Evolutionary conservation across 2,113 vertebrate species (phyloP).

Genomic region (Percopsis transmontana): DNA sequence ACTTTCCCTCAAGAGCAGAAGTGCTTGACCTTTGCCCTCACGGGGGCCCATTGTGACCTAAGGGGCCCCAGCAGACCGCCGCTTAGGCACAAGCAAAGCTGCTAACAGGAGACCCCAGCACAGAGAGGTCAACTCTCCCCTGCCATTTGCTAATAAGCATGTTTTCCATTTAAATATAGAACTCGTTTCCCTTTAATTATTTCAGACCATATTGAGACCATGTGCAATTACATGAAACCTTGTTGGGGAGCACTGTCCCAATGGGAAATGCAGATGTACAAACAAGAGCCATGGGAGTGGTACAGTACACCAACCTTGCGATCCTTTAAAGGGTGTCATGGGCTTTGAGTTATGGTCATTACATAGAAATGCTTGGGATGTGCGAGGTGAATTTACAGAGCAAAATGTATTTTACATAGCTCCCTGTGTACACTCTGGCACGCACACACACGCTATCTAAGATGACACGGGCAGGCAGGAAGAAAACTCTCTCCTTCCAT

Average conservation of each 20-base stretch:
- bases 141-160: constrained; percentile 72
- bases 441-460: constrained; percentile 3
- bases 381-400: constrained; percentile 19
- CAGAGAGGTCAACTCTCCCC: constrained; percentile 51
- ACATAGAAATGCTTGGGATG: constrained; percentile 5
- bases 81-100: constrained; percentile 34
- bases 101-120: constrained; percentile 17
- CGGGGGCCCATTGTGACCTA: constrained; percentile 21
- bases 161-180: constrained; percentile 72
- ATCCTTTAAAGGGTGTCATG: constrained; percentile 14
- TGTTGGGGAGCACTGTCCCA: constrained; percentile 32
- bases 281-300: constrained; percentile 45
- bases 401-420: constrained; percentile 1
- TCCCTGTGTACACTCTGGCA: background rate
- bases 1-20: background rate
- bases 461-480: constrained; percentile 20
- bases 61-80: constrained; percentile 13
- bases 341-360: constrained; percentile 6
- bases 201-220: constrained; percentile 53
- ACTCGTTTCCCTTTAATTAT: constrained; percentile 66
- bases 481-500: constrained; percentile 37
- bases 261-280: constrained; percentile 47
- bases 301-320: constrained; percentile 22
- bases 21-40: constrained; percentile 29
- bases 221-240: constrained; percentile 51